Percentiles rank a stretch among this genome's conserved stretches.
Conservation (phyloP, 30 jellyfish, hydroid and myxozoan genomes). For the Cassiopea xamachana region DNA sequence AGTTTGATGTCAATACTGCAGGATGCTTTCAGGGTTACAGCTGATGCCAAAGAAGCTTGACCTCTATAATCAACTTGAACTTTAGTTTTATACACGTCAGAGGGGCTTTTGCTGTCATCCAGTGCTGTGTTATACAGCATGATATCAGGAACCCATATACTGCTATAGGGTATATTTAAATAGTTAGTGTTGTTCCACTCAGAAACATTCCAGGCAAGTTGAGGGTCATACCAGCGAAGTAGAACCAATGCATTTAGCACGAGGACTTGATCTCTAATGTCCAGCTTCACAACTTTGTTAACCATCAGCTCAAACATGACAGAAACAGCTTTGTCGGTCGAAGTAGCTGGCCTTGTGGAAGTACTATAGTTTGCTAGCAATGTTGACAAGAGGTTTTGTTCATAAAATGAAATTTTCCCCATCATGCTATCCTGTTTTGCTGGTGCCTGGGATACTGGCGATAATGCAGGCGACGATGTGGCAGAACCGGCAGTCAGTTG, state of each 20-base stretch:
- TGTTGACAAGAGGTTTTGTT: slow-evolving; percentile 29
- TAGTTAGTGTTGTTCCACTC: slow-evolving; percentile 52
- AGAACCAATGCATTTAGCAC: slow-evolving; percentile 22
- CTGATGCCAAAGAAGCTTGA: slow-evolving; percentile 38
- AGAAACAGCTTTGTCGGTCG: slow-evolving; percentile 44
- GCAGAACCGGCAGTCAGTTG: not conserved
- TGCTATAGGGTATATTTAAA: slow-evolving; percentile 22
- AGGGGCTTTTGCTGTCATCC: slow-evolving; percentile 48
- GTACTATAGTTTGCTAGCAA: slow-evolving; percentile 55
- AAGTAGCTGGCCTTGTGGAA: slow-evolving; percentile 55
- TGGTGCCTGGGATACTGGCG: not conserved
- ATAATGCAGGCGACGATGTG: not conserved
- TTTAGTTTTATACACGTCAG: slow-evolving; percentile 53
- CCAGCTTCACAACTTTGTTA: slow-evolving; percentile 43
- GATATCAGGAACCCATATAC: slow-evolving; percentile 69
- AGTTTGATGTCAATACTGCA: slow-evolving; percentile 56
- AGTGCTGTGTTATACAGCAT: slow-evolving; percentile 65
- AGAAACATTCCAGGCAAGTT: slow-evolving; percentile 61
- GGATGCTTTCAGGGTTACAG: slow-evolving; percentile 43
- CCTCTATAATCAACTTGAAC: slow-evolving; percentile 39
- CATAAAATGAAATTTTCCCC: slow-evolving; percentile 36
- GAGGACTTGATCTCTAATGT: slow-evolving; percentile 60
- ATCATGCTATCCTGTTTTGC: not conserved
- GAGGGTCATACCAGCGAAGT: slow-evolving; percentile 65
- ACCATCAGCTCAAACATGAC: slow-evolving; percentile 53